phyloP scores from a whole-genome alignment of 2,113 vertebrate species.

The Rhynchopsitta pachyrhyncha region DNA sequence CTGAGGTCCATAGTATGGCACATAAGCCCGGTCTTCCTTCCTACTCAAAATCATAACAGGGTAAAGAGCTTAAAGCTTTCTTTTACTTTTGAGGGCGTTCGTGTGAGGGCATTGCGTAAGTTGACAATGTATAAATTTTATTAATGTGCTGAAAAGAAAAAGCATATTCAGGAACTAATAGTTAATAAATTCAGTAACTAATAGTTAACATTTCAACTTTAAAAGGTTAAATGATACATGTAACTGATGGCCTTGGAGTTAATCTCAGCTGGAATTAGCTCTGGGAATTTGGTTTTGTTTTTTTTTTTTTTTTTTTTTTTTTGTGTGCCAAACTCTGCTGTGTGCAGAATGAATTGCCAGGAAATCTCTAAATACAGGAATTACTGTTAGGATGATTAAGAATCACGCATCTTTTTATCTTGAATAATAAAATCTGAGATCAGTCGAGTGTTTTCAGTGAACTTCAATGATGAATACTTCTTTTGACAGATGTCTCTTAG shows the following conservation, averaged over 20 bases:
- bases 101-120: not conserved
- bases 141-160: constrained; percentile 3
- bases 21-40: not conserved
- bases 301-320: not conserved
- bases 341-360: not conserved
- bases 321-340: not conserved
- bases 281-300: not conserved
- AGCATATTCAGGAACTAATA: not conserved
- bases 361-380: not conserved
- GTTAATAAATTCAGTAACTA: not conserved
- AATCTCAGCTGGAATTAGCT: not conserved
- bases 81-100: not conserved
- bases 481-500: not conserved
- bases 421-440: not conserved
- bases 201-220: not conserved
- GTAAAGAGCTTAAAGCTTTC: not conserved
- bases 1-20: not conserved
- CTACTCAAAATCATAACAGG: not conserved
- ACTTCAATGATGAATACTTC: not conserved
- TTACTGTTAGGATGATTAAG: not conserved
- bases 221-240: not conserved
- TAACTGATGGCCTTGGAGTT: not conserved
- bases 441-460: not conserved
- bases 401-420: not conserved
- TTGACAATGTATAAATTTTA: not conserved